Evolutionary conservation across 1,140 invertebrate genomes (phyloP).

Genomic region (Lepidurus couesii): DNA sequence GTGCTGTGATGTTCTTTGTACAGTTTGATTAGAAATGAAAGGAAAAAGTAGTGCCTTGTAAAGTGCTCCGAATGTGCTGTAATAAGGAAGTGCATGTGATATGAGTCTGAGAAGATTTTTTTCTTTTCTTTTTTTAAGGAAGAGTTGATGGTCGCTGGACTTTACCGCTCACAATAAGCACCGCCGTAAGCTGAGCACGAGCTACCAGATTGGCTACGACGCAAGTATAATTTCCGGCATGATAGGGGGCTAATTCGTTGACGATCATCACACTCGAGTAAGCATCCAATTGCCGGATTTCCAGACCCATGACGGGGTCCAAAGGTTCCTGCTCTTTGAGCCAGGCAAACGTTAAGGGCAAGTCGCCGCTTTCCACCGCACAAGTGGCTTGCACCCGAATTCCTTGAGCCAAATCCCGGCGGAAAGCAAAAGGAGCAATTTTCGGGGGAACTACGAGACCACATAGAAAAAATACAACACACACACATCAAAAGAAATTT

Average conservation of each 20-base stretch:
- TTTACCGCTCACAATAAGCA: constrained; percentile 14
- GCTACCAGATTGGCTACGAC: constrained; percentile 11
- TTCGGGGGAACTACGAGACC: background rate
- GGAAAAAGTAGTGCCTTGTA: no score
- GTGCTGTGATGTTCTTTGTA: no score
- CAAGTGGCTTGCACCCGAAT: constrained; percentile 66
- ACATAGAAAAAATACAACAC: background rate
- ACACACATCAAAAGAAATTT: background rate
- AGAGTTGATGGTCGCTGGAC: no score
- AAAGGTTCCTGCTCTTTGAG: constrained; percentile 61
- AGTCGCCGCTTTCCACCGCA: constrained; percentile 88
- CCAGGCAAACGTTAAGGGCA: constrained; percentile 79
- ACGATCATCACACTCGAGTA: constrained; percentile 85
- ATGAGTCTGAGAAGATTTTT: no score
- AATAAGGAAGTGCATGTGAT: no score
- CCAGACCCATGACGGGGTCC: constrained; percentile 38
- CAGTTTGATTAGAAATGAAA: no score
- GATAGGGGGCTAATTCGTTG: constrained; percentile 65
- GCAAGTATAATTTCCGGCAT: constrained; percentile 84
- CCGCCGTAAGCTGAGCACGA: background rate
- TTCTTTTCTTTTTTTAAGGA: no score
- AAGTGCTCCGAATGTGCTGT: no score
- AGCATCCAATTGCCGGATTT: constrained; percentile 50
- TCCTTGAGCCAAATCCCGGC: constrained; percentile 1
- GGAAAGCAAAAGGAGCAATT: constrained; percentile 10